A percentile compares a stretch with the other conserved stretches of the same genome.
These are phyloP conservation scores for Saxicola maurus DNA, from an alignment of 2,797 vertebrate species.

Conservation along the genomic window DNA sequence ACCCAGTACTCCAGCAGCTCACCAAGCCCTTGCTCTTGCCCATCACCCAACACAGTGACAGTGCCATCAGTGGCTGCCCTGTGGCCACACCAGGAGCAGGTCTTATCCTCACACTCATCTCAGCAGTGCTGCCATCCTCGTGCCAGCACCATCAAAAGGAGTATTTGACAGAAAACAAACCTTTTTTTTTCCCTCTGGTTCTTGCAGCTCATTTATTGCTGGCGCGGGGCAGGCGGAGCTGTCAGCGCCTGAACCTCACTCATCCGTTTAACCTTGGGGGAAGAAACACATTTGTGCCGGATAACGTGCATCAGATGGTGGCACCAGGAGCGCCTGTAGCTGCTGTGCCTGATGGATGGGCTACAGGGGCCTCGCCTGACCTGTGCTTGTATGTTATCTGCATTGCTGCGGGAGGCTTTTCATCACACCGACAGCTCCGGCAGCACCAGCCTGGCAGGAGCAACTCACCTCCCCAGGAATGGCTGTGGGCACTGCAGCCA, in stretches of 20 bases:
- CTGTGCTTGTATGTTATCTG: conserved; percentile 78
- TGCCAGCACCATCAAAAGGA: not conserved
- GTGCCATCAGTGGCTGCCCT: accelerated
- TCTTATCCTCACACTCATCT: accelerated
- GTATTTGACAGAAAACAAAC: conserved; percentile 26
- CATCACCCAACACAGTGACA: accelerated
- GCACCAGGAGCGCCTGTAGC: conserved; percentile 42
- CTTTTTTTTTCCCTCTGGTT: not conserved
- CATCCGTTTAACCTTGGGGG: conserved; percentile 75
- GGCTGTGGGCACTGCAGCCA: not conserved
- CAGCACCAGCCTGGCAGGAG: conserved; percentile 37
- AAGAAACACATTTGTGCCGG: conserved; percentile 69
- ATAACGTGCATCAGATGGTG: conserved; percentile 62
- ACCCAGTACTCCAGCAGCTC: not conserved
- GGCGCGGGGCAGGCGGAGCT: not conserved
- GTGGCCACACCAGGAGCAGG: accelerated
- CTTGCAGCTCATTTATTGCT: conserved; percentile 39
- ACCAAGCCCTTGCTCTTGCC: not conserved
- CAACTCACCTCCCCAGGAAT: not conserved
- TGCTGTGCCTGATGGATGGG: conserved; percentile 73
- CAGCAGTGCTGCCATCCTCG: accelerated
- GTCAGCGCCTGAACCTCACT: conserved; percentile 60
- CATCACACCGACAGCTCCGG: conserved; percentile 71
- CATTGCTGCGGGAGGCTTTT: conserved; percentile 68
- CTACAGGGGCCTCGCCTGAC: conserved; percentile 71